phyloP scores from a whole-genome alignment of 2,888 invertebrate species.

The Calliopum simillimum region DNA sequence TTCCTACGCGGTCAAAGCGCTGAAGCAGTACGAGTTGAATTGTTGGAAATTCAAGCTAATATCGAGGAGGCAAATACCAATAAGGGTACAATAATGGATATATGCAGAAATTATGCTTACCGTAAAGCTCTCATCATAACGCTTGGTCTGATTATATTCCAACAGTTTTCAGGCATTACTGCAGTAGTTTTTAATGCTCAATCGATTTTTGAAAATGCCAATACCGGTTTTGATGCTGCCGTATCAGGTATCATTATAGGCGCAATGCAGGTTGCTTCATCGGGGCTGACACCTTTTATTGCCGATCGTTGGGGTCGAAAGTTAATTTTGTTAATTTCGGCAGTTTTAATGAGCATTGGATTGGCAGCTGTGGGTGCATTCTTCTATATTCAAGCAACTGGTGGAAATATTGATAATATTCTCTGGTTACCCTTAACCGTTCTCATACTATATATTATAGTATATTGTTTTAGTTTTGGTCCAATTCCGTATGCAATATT shows the following conservation, averaged over 20 bases:
- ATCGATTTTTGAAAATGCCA: slow-evolving; percentile 77
- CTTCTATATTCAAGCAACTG: slow-evolving; percentile 71
- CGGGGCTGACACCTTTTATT: slow-evolving; percentile 77
- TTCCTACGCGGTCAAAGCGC: slow-evolving; percentile 75
- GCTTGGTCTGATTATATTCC: slow-evolving; percentile 80
- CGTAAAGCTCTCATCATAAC: slow-evolving; percentile 82
- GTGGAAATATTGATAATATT: slow-evolving; percentile 66
- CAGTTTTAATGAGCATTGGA: slow-evolving; percentile 75
- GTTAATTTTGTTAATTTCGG: slow-evolving; percentile 78
- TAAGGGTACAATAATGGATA: slow-evolving; percentile 69
- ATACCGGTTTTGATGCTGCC: slow-evolving; percentile 72
- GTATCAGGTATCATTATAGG: slow-evolving; percentile 80
- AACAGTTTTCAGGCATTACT: slow-evolving; percentile 87
- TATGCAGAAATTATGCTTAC: slow-evolving; percentile 76
- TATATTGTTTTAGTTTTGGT: slow-evolving; percentile 82
- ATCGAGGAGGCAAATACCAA: slow-evolving; percentile 67
- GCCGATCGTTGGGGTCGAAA: slow-evolving; percentile 84
- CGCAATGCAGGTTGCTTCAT: slow-evolving; percentile 78
- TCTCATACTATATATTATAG: slow-evolving; percentile 78
- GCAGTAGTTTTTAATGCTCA: slow-evolving; percentile 84
- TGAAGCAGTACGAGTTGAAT: slow-evolving; percentile 74
- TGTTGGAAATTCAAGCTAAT: slow-evolving; percentile 71
- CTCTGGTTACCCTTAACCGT: slow-evolving; percentile 79
- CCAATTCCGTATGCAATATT: slow-evolving; percentile 86
- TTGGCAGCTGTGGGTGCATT: slow-evolving; percentile 73